Conservation (phyloP, 2,113 vertebrate species). For the Nematolebias whitei region DNA sequence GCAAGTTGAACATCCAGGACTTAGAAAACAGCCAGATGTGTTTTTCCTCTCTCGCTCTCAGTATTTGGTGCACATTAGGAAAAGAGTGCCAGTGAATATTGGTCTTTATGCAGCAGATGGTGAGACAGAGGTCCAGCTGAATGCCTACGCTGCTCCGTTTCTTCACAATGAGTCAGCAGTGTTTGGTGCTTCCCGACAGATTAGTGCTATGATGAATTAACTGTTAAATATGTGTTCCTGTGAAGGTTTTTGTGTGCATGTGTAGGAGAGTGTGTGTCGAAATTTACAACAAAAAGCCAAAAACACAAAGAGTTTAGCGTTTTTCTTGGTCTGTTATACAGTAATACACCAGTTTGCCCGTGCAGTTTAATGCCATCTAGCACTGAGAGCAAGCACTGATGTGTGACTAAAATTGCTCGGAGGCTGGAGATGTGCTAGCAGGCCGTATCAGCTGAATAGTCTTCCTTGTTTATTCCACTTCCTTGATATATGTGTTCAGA, state of each 20-base stretch:
- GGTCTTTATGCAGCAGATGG: conserved; percentile 58
- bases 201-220: conserved; percentile 20
- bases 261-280: too few relatives aligned
- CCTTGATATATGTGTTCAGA: conserved; percentile 65
- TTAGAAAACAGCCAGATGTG: conserved; percentile 60
- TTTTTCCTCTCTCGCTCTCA: conserved; percentile 26
- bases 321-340: conserved; percentile 3
- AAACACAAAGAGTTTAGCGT: background rate
- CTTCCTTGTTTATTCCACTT: conserved; percentile 50
- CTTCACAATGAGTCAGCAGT: conserved; percentile 41
- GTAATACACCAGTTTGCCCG: conserved; percentile 16
- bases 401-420: conserved; percentile 48
- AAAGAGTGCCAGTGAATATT: conserved; percentile 36
- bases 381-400: conserved; percentile 38
- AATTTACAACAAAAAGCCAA: too few relatives aligned
- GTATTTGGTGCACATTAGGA: conserved; percentile 40
- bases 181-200: conserved; percentile 33
- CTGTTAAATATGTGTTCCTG: background rate
- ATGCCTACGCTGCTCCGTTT: conserved; percentile 23
- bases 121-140: conserved; percentile 17
- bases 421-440: conserved; percentile 31
- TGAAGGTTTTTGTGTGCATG: background rate
- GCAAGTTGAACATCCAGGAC: conserved; percentile 40
- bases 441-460: conserved; percentile 50
- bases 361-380: conserved; percentile 43